Base-by-base conservation (phyloP, 1,140 invertebrate genomes). In the Lepidurus couesii region DNA sequence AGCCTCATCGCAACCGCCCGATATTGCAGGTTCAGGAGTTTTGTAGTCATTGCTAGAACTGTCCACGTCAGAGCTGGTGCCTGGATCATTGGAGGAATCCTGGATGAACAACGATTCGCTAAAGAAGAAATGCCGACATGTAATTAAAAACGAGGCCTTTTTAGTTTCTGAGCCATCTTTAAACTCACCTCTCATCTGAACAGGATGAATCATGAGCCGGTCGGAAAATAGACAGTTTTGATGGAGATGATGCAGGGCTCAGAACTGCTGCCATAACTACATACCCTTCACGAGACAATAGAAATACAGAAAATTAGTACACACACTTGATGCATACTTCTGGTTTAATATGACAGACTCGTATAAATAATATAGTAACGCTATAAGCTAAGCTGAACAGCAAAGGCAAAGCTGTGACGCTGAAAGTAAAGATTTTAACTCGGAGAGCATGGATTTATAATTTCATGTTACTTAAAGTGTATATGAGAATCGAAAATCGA, bases 41-140 rank as follows among this genome's bases (percentile, higher is more conserved):
- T 65, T 65, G 13, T 65, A 65, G 21, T 16, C 53, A 65, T 16
- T 13, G 13, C 3, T 21, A 65, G 53, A 65, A 16, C 53, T 65
- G 53, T 65, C 53, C 13, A 65, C 6, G 21, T 65, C 53, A n/a
- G 53, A 65, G 21, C 53, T 65, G 16, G 53, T 65, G 8, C 53
- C 53, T 65, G 53, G 53, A 65, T 65, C 53, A 65, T 65, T 65
- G 53, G 53, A 65, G 53, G 53, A 65, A 65, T 65, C 53, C 21
- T 21, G 16, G 53, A 16, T 3, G 21, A 11, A 16, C 10, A 13
- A 10, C 9, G 21, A 13, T 21, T 65, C 1, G 13, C 53, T 65
- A 65, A 11, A 9, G 16, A 65, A 65, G 21, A 7, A 65, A 65
- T 7, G 9, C 16, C 21, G 13, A 34, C 34, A 34, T 34, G 34